phyloP scores from a whole-genome alignment of 2,797 vertebrate species.

The Squalus acanthias region DNA sequence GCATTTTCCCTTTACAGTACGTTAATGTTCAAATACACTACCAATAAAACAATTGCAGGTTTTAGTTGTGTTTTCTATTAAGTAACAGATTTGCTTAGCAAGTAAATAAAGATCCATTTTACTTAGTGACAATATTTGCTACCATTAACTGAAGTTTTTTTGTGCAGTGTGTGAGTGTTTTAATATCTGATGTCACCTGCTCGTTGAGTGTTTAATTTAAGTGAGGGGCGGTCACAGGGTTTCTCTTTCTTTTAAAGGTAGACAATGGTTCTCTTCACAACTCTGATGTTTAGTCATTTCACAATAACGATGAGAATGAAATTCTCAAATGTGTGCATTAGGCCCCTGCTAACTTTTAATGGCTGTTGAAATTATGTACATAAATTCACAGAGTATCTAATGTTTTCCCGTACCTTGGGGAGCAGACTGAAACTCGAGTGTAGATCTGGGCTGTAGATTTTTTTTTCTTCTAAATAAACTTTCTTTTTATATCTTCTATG shows the following conservation, averaged over 20 bases:
- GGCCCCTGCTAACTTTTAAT: not conserved
- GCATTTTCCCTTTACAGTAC: not conserved
- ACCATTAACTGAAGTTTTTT: not conserved
- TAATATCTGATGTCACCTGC: not conserved
- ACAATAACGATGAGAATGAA: not conserved
- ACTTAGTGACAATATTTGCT: not conserved
- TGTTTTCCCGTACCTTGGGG: not conserved
- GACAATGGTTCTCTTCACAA: not conserved
- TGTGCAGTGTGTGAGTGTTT: not conserved
- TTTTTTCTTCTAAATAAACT: not conserved
- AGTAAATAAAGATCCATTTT: not conserved
- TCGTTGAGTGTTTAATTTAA: not conserved
- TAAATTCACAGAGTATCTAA: not conserved
- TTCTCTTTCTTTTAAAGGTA: not conserved
- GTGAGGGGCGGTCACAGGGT: not conserved
- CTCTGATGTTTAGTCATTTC: not conserved
- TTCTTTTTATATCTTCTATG: constrained; percentile 39
- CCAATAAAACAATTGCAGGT: not conserved
- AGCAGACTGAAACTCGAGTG: not conserved
- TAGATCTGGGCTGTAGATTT: not conserved
- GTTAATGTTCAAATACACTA: not conserved
- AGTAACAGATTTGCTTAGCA: not conserved
- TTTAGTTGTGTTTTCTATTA: not conserved
- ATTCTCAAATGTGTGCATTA: not conserved
- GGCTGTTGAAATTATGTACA: not conserved